Percentiles rank a stretch among this genome's conserved stretches.
Conservation (phyloP, 2,113 vertebrate species). For the Austrofundulus limnaeus region DNA sequence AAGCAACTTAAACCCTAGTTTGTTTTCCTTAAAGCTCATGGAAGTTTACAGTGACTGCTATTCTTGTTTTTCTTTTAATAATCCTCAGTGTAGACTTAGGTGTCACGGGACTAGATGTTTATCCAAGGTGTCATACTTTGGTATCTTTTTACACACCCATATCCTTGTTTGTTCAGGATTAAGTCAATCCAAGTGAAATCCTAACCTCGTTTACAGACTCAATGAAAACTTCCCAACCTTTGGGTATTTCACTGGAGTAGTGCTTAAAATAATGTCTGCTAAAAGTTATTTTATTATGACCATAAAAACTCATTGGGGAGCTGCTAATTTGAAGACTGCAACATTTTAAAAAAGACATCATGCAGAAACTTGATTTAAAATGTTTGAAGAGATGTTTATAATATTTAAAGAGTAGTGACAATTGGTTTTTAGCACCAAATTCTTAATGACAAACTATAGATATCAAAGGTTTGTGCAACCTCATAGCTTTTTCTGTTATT, state of each 20-base stretch:
- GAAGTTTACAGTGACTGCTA: background rate
- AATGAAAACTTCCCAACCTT: background rate
- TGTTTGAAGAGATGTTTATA: too few relatives aligned
- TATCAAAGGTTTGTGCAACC: background rate
- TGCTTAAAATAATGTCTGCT: background rate
- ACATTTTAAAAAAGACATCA: too few relatives aligned
- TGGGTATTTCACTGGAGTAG: background rate
- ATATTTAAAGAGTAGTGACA: background rate
- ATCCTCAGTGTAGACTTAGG: background rate
- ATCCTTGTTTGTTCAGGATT: constrained; percentile 62
- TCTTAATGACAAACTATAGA: background rate
- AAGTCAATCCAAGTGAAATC: constrained; percentile 18
- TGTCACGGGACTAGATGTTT: constrained; percentile 58
- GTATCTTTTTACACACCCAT: constrained; percentile 33
- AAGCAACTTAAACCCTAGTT: background rate
- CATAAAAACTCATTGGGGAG: background rate
- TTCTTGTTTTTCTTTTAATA: background rate
- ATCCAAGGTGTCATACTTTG: constrained; percentile 51
- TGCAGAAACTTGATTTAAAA: background rate
- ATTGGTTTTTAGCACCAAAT: background rate
- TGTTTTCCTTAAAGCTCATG: background rate
- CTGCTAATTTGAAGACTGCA: too few relatives aligned
- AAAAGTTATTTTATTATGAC: too few relatives aligned
- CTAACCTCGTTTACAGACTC: constrained; percentile 15
- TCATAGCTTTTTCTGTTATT: background rate